Percentiles rank a stretch among this genome's conserved stretches.
Conservation (phyloP, 2,797 vertebrate genomes). For the Acrossocheilus wenchowensis region DNA sequence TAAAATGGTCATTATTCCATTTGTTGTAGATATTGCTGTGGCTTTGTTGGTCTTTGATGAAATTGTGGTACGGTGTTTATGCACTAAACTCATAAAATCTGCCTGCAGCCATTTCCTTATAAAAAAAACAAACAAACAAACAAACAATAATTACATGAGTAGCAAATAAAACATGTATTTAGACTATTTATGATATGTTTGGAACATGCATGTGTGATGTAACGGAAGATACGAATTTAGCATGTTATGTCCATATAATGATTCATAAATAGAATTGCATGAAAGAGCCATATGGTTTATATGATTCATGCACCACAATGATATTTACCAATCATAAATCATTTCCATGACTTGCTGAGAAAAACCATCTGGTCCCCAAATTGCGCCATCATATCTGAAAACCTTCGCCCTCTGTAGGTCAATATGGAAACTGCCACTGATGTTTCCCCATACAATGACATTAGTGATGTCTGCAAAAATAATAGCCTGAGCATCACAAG, state of each 20-base stretch:
- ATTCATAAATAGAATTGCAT: not conserved
- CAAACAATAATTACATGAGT: not conserved
- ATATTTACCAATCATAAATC: slow-evolving; percentile 83
- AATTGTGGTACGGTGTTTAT: slow-evolving; percentile 58
- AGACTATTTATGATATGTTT: not conserved
- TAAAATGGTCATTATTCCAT: slow-evolving; percentile 79
- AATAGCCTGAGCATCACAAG: not conserved
- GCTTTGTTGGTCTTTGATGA: slow-evolving; percentile 59
- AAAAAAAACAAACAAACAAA: slow-evolving; percentile 34
- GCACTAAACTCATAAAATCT: slow-evolving; percentile 75
- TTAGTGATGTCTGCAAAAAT: slow-evolving; percentile 81
- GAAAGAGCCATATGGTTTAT: not conserved
- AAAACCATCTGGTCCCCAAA: slow-evolving; percentile 83
- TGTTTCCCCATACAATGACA: slow-evolving; percentile 91
- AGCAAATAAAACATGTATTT: not conserved
- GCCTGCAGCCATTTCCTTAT: slow-evolving; percentile 82
- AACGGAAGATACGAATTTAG: not conserved
- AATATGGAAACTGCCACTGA: slow-evolving; percentile 81
- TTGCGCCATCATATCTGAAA: slow-evolving; percentile 79
- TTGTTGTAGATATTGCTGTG: slow-evolving; percentile 76
- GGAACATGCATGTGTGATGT: not conserved
- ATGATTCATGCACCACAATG: not conserved
- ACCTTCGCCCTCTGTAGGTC: slow-evolving; percentile 88
- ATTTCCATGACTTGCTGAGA: slow-evolving; percentile 74
- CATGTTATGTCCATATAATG: not conserved